Evolutionary conservation across 2,888 invertebrate genomes (phyloP), one percentile per base, ranked within the genome.

Genomic region (Pandemis corylana): DNA sequence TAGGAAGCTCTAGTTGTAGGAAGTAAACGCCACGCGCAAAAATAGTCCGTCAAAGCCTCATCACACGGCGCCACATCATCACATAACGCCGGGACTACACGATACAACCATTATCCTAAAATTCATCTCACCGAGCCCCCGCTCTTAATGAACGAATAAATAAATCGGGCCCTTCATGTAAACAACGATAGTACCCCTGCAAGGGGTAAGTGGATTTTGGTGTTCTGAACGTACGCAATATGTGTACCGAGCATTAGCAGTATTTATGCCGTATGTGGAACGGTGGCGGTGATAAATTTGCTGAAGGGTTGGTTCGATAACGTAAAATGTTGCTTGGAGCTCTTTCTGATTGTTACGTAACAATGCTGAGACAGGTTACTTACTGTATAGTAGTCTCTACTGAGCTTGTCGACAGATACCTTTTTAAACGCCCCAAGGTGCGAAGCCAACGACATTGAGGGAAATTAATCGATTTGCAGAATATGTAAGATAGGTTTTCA

Each of bases 161-260:
- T 93, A 94, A 94, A 93, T 93, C 90, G 90, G 84, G 90, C 90
- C 91, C 90, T 91, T 89, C 90, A 88, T 91, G 92, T 93, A 92
- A 91, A 90, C 91, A 91, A 86, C 86, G 83, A 85, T 85, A 86
- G 87, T 85, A 87, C 89, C 90, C 86, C 91, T 87, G 93, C 89
- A 93, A 90, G 92, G 93, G 92, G 93, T 94, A 94, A 94, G 94
- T 94, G 94, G 92, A 89, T 93, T 94, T 94, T 89, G 93, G 92
- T 94, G 94, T 94, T 88, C 88, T 86, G 88, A 89, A 92, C 80
- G 87, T 88, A 85, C 87, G 85, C 84, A 84, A 80, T 83, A 80
- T 82, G 80, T 80, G 81, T 83, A 89, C 85, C 89, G 83, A 82
- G 53, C 70, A 62, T 75, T 75, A 75, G 71, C 75, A 65, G 65